phyloP scores from a whole-genome alignment of 2,113 vertebrate species.

The Nothobranchius kuhntae region DNA sequence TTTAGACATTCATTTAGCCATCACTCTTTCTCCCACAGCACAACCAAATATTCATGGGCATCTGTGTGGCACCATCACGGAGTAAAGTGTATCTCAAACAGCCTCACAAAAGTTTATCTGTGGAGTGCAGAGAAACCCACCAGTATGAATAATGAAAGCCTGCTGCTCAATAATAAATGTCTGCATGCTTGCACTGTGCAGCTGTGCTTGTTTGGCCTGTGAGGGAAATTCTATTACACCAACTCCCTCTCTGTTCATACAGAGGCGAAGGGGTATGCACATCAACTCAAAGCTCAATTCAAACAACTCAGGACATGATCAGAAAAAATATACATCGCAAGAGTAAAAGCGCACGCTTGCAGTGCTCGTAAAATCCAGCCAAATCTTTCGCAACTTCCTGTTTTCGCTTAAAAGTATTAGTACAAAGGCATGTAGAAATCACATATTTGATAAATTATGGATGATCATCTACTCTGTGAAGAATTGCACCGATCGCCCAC shows the following conservation, averaged over 20 bases:
- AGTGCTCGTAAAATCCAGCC: too few species aligned
- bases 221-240: slow-evolving; percentile 59
- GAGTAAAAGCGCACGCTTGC: background rate
- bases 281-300: slow-evolving; percentile 24
- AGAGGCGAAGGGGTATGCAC: slow-evolving; percentile 44
- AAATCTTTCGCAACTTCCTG: background rate
- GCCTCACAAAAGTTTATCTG: slow-evolving; percentile 65
- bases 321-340: background rate
- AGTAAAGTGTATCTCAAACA: slow-evolving; percentile 61
- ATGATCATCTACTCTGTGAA: background rate
- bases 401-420: background rate
- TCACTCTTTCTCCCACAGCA: slow-evolving; percentile 39
- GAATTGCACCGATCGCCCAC: background rate
- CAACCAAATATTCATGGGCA: slow-evolving; percentile 57
- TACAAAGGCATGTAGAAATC: background rate
- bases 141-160: slow-evolving; percentile 73
- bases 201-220: slow-evolving; percentile 60
- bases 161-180: slow-evolving; percentile 72
- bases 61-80: slow-evolving; percentile 56
- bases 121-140: slow-evolving; percentile 61
- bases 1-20: slow-evolving; percentile 51
- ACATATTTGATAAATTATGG: background rate
- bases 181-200: slow-evolving; percentile 52
- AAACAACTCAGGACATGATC: background rate
- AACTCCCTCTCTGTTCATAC: slow-evolving; percentile 40